These are phyloP conservation scores for Sarcophaga caerulescens DNA, from an alignment of 2,888 invertebrate species.

Conservation along the genomic window DNA sequence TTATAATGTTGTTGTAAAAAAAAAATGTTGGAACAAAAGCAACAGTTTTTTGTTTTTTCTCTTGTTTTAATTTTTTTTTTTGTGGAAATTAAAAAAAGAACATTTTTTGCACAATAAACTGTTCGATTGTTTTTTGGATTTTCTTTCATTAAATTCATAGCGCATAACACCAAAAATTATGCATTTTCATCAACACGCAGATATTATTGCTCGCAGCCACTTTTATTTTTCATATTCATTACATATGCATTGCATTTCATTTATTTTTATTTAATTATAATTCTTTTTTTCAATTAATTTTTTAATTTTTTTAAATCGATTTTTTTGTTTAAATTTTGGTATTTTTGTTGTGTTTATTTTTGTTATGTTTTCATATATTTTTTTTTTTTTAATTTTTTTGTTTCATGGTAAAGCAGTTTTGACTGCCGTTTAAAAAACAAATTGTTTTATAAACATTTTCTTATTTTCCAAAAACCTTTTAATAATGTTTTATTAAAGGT, in stretches of 20 bases:
- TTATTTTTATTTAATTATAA: constrained; percentile 43
- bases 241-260: constrained; percentile 26
- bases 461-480: constrained; percentile 30
- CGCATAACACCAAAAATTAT: constrained; percentile 77
- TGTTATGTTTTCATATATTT: constrained; percentile 29
- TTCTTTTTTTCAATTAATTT: constrained; percentile 29
- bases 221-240: constrained; percentile 66
- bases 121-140: constrained; percentile 75
- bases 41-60: constrained; percentile 62
- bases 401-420: constrained; percentile 27
- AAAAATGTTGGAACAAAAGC: constrained; percentile 49
- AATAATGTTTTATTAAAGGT: constrained; percentile 33
- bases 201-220: constrained; percentile 82
- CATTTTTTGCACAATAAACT: constrained; percentile 74
- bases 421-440: constrained; percentile 47
- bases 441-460: constrained; percentile 62
- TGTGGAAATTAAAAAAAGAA: background rate
- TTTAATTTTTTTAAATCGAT: constrained; percentile 44
- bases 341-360: constrained; percentile 18
- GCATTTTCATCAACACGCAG: constrained; percentile 81
- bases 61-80: background rate
- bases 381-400: constrained; percentile 1
- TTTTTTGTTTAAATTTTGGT: background rate
- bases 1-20: constrained; percentile 64
- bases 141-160: constrained; percentile 56